These are phyloP conservation scores for Bombycilla garrulus DNA, from an alignment of 2,113 vertebrate genomes.

Conservation along the genomic window DNA sequence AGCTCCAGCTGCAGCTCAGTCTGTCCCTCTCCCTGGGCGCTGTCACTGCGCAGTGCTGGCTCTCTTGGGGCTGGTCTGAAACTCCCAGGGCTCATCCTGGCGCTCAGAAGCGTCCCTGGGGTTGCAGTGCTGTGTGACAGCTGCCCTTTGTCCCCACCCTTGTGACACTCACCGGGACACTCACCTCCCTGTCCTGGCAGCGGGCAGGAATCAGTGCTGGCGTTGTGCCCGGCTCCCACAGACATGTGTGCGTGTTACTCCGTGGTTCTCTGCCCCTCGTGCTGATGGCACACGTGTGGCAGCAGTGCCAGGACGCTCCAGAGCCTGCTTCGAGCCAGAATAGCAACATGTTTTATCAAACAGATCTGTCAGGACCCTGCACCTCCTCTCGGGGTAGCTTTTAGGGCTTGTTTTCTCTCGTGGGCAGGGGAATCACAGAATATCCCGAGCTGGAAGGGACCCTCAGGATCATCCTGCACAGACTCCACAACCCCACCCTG, in stretches of 20 bases:
- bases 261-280: rapidly evolving
- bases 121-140: not conserved
- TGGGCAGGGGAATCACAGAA: not conserved
- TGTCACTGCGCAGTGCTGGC: rapidly evolving
- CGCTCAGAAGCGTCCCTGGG: not conserved
- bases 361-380: not conserved
- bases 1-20: not conserved
- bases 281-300: rapidly evolving
- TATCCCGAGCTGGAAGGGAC: not conserved
- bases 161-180: not conserved
- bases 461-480: not conserved
- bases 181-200: not conserved
- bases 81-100: not conserved
- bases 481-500: not conserved
- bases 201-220: not conserved
- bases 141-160: not conserved
- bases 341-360: rapidly evolving
- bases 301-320: rapidly evolving
- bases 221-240: rapidly evolving
- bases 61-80: not conserved
- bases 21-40: not conserved
- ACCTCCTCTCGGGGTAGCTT: rapidly evolving
- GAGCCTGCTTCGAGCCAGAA: rapidly evolving
- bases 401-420: not conserved
- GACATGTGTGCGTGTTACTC: rapidly evolving